Evolutionary conservation across 2,113 vertebrate species (phyloP).

Genomic region (Promerops cafer): DNA sequence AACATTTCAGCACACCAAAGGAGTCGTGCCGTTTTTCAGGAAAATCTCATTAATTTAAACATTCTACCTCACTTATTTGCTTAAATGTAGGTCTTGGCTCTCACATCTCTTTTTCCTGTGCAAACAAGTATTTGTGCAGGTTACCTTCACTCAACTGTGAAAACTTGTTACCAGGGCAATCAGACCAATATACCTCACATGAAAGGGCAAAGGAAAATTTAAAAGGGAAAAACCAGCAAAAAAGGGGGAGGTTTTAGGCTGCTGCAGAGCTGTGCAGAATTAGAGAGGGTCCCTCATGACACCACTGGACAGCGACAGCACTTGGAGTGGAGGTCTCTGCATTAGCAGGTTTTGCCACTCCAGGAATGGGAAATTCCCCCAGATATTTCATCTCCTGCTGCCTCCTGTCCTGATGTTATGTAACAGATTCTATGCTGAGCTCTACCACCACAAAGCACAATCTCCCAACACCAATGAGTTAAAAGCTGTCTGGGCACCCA

Average conservation of each 20-base stretch:
- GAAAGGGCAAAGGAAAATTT: conserved; percentile 29
- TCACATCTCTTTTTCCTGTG: not conserved
- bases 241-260: not conserved
- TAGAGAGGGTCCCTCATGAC: not conserved
- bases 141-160: conserved; percentile 9
- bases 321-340: not conserved
- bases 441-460: conserved; percentile 40
- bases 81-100: conserved; percentile 44
- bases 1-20: not conserved
- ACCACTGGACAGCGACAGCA: not conserved
- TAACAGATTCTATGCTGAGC: conserved; percentile 32
- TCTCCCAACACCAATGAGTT: conserved; percentile 65
- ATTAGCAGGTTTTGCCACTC: not conserved
- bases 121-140: conserved; percentile 46
- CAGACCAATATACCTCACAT: not conserved
- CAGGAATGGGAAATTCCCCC: conserved; percentile 40
- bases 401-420: conserved; percentile 35
- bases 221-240: not conserved
- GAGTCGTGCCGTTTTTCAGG: not conserved
- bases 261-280: not conserved
- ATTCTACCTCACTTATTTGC: conserved; percentile 30
- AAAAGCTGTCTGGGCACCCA: conserved; percentile 72
- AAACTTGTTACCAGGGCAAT: conserved; percentile 32
- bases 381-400: conserved; percentile 25
- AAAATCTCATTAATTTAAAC: conserved; percentile 32